phyloP scores from a whole-genome alignment of 1,140 invertebrate species.

The Lysiphlebus fabarum region DNA sequence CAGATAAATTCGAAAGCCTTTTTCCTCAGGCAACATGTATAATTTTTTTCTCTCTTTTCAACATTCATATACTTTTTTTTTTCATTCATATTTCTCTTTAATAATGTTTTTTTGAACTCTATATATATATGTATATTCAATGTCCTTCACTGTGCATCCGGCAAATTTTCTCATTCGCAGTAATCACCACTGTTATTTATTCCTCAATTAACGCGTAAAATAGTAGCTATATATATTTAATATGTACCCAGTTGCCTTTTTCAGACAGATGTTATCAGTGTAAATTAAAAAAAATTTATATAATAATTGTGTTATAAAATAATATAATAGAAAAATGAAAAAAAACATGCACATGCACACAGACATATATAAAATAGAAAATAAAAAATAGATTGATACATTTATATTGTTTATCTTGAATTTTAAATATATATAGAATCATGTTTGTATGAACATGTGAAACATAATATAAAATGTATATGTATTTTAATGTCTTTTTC shows the following conservation, averaged over 20 bases:
- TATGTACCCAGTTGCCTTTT: neutral
- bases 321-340: too few relatives aligned
- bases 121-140: neutral
- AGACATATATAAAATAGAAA: too few relatives aligned
- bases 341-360: slow-evolving; percentile 4
- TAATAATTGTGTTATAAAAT: too few relatives aligned
- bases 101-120: too few relatives aligned
- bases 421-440: too few relatives aligned
- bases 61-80: too few relatives aligned
- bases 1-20: neutral
- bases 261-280: neutral
- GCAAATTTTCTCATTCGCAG: slow-evolving; percentile 1
- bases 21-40: neutral
- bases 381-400: neutral
- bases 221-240: slow-evolving; percentile 10
- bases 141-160: neutral
- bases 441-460: too few relatives aligned
- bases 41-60: neutral
- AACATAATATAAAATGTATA: too few relatives aligned
- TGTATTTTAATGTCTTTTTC: too few relatives aligned
- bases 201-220: slow-evolving; percentile 28
- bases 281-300: too few relatives aligned
- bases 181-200: slow-evolving; percentile 21
- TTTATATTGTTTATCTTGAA: too few relatives aligned
- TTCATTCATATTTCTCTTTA: too few relatives aligned